Conservation (phyloP, 1,140 invertebrate genomes). For the Leptinotarsa undecemlineata region DNA sequence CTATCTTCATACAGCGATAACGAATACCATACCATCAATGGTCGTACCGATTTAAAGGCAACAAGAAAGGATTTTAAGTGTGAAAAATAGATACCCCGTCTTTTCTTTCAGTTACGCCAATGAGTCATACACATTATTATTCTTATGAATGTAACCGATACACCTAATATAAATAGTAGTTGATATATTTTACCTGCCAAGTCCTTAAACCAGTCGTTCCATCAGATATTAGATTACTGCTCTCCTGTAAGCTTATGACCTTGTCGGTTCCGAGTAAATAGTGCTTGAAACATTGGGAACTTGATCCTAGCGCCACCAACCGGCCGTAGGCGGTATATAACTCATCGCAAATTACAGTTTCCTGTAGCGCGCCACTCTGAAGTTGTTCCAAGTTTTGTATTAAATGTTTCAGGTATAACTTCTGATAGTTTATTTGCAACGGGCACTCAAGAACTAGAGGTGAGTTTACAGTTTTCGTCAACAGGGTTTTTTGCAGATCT, state of each 20-base stretch:
- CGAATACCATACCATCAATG: too few species aligned
- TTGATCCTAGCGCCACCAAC: constrained; percentile 48
- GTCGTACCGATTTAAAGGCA: too few species aligned
- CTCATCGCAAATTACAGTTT: constrained; percentile 54
- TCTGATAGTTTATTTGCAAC: constrained; percentile 57
- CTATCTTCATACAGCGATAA: too few species aligned
- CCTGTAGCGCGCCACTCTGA: constrained; percentile 15
- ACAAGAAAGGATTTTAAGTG: too few species aligned
- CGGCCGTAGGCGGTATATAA: constrained; percentile 57
- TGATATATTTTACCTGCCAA: constrained; percentile 55
- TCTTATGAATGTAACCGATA: background rate
- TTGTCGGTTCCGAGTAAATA: constrained; percentile 52
- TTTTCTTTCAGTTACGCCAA: background rate
- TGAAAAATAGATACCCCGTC: too few species aligned
- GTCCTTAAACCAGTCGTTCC: constrained; percentile 63
- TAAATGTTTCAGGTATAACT: constrained; percentile 57
- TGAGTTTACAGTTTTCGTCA: constrained; percentile 56
- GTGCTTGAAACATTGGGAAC: constrained; percentile 57
- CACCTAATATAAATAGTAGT: background rate
- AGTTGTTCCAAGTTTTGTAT: constrained; percentile 56
- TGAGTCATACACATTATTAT: background rate
- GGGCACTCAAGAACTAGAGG: constrained; percentile 54
- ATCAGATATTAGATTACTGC: constrained; percentile 60
- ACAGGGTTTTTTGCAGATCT: constrained; percentile 51
- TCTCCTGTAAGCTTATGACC: constrained; percentile 59